Evolutionary conservation across 2,888 invertebrate species (phyloP), one percentile per base, ranked within the genome.

Genomic region (Pristionchus fissidentatus): DNA sequence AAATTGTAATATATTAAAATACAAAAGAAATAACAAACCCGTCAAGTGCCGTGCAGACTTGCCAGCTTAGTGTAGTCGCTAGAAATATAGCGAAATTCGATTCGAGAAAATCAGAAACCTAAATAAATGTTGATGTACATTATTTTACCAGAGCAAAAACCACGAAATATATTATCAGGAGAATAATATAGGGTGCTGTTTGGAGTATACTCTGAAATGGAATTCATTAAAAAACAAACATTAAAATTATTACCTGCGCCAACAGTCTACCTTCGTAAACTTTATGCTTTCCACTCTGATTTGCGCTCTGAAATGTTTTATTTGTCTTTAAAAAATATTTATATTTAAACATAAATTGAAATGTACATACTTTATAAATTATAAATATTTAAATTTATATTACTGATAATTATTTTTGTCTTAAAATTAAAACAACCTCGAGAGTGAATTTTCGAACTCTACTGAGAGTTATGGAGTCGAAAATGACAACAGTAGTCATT

Each of bases 121-220:
- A 4, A 4, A 55, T 55, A 46, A 46, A 46, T 46, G 15, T 46
- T 46, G 46, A 46, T 46, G 29, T 29, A 10, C 32, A 3, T 5
- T 10, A 57, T 57, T 1, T n/a, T 57, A 57, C 4, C 10, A n/a
- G 10, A 26, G 10, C 26, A 1, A 57, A 35, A 4, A 70, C 70
- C 70, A 41, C 70, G 43, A 70, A 70, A 70, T 70, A 70, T 13
- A 70, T 41, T 1, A 41, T 4, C 26, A 70, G 43, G 26, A 70
- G 5, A 1, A 22, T 0, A 38, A 70, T 70, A 26, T 70, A 70
- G 41, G 70, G 70, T 0, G 43, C 43, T 38, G 41, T 70, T 15
- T 70, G 70, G 10, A 70, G 70, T 43, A 70, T 70, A n/a, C 70
- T 70, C 70, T 70, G 70, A 43, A n/a, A 70, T n/a, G 66, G 0